These are phyloP conservation scores for Amphipyra berbera DNA, from an alignment of 2,888 invertebrate genomes.

Conservation along the genomic window DNA sequence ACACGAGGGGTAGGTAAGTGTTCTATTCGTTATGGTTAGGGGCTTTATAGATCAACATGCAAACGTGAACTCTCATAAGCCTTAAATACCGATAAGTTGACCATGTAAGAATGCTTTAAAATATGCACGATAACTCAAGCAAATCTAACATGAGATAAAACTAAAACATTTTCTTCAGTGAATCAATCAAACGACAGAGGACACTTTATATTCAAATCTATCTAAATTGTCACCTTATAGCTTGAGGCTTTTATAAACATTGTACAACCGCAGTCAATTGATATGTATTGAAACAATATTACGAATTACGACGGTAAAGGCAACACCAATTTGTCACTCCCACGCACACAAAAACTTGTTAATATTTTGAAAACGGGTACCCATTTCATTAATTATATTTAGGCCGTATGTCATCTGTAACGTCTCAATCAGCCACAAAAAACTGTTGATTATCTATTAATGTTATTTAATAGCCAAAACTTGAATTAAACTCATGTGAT, in stretches of 20 bases:
- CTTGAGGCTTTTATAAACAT: slow-evolving; percentile 29
- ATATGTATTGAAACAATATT: slow-evolving; percentile 47
- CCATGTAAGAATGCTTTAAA: too few species aligned
- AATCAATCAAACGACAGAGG: too few species aligned
- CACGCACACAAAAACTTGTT: slow-evolving; percentile 69
- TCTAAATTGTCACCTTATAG: slow-evolving; percentile 12
- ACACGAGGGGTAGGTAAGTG: too few species aligned
- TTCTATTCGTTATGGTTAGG: too few species aligned
- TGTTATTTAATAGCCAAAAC: slow-evolving; percentile 69
- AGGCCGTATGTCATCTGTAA: slow-evolving; percentile 64
- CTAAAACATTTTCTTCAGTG: too few species aligned
- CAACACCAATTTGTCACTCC: slow-evolving; percentile 61
- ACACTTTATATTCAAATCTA: neutral
- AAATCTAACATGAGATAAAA: too few species aligned
- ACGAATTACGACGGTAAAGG: slow-evolving; percentile 33
- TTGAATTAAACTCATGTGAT: slow-evolving; percentile 71
- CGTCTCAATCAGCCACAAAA: slow-evolving; percentile 67
- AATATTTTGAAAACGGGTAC: slow-evolving; percentile 66
- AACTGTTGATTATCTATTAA: slow-evolving; percentile 68
- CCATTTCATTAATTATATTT: slow-evolving; percentile 67
- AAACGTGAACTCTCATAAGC: too few species aligned
- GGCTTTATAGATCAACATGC: too few species aligned
- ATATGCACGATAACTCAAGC: too few species aligned
- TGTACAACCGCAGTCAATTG: slow-evolving; percentile 22
- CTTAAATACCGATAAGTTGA: too few species aligned